Evolutionary conservation across 1,140 invertebrate genomes (phyloP), one percentile per base, ranked within the genome.

Genomic region (Sycobia sp.): DNA sequence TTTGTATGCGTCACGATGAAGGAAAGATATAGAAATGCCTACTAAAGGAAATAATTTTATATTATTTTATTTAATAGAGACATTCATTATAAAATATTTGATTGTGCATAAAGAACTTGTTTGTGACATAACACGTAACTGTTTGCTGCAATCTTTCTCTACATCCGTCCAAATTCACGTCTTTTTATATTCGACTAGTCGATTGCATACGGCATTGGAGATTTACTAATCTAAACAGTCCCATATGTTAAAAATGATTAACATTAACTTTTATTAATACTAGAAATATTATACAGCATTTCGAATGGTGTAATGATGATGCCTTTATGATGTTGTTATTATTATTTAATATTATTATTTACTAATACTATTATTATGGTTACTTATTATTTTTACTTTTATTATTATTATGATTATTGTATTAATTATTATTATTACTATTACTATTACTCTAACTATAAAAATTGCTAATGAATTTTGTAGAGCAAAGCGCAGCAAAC

Each of bases 401-500:
- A 25, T 22, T 29, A 44, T 25, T 23, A 34, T 20, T 36, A 39
- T 41, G 27, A 54, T 32, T 34, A 29, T 46, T 44, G 36, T 51
- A 34, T 49, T 50, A 56, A n/a, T 27, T 10, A 50, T 29, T 46
- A 58, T 47, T 58, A 43, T 56, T 41, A 66, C 25, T 55, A 29
- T 46, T 55, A 51, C 13, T 36, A 54, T 44, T 41, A 38, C 32
- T 57, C 44, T 39, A 53, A 43, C 32, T 50, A 49, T 36, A n/a
- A 10, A 29, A 54, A 22, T 62, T 41, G 39, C 9, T 36, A 49
- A 62, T 27, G n/a, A 41, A 72, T 71, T 43, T 71, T 49, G 65
- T 62, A 60, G 62, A 64, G 65, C 69, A 70, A 71, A 76, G 66
- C 53, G 72, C 75, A 76, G 75, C 73, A 71, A 76, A 76, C 67